These are phyloP conservation scores for Ceyx margarethae DNA, from an alignment of 2,113 vertebrate species.

Conservation along the genomic window DNA sequence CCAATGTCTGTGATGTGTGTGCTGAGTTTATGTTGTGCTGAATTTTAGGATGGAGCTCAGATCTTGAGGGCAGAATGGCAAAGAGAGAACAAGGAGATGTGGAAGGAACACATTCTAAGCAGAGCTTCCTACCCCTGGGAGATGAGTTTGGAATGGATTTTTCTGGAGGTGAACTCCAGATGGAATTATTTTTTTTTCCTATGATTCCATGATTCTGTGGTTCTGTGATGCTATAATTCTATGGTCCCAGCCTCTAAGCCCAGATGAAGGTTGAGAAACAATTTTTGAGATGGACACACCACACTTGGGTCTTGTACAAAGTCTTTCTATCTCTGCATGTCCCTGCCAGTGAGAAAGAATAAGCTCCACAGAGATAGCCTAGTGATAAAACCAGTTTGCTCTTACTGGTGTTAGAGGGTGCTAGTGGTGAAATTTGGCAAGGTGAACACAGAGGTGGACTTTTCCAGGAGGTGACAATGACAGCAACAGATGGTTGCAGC, in stretches of 20 bases:
- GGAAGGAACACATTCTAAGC: not conserved
- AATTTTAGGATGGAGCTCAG: not conserved
- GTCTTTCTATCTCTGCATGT: not conserved
- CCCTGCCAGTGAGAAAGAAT: not conserved
- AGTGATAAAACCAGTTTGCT: not conserved
- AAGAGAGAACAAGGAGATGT: not conserved
- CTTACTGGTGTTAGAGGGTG: not conserved
- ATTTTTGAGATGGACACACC: not conserved
- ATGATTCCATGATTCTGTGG: no score
- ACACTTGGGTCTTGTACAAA: not conserved
- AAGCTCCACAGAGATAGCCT: not conserved
- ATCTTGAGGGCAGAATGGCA: rapidly evolving
- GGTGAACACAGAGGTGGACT: not conserved
- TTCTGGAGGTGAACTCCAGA: not conserved
- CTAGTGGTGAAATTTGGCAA: not conserved
- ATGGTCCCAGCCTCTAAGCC: not conserved
- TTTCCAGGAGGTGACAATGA: not conserved
- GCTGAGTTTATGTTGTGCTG: not conserved
- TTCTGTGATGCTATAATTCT: not conserved
- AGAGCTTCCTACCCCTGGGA: not conserved
- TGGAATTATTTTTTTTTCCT: no score
- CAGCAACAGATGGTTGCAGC: not conserved
- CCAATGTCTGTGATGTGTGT: not conserved
- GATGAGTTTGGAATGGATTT: not conserved
- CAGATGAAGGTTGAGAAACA: not conserved